A percentile compares a stretch with the other conserved stretches of the same genome.
Evolutionary conservation across 2,888 invertebrate species (phyloP).

Genomic region (Ochropacha duplaris): DNA sequence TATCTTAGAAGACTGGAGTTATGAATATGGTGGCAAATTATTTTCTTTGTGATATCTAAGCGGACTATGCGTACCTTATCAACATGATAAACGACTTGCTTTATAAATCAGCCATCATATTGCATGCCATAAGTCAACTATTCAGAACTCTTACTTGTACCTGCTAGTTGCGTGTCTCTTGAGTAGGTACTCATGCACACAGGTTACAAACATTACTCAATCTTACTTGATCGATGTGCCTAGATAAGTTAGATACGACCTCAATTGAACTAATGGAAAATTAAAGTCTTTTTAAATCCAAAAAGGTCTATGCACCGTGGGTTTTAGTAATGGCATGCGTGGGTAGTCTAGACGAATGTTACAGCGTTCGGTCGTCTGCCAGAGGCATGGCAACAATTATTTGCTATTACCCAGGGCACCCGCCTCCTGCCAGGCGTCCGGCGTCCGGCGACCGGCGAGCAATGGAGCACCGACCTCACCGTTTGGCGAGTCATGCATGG

Average conservation of each 20-base stretch:
- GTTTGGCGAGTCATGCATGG: slow-evolving; percentile 8
- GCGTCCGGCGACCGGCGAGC: slow-evolving; percentile 3
- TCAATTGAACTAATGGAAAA: not conserved
- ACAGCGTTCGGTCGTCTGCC: slow-evolving; percentile 19
- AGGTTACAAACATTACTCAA: not conserved
- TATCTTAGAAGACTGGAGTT: slow-evolving; percentile 5
- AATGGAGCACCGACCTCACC: slow-evolving; percentile 39
- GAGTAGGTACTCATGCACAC: not conserved
- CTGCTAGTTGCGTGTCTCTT: not conserved
- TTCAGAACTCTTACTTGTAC: no score
- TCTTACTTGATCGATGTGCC: not conserved
- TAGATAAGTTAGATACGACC: not conserved
- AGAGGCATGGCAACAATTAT: slow-evolving; percentile 56
- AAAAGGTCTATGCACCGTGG: not conserved
- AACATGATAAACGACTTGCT: not conserved
- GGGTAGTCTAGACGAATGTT: slow-evolving; percentile 34
- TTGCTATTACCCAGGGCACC: slow-evolving; percentile 48
- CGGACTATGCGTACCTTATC: no score
- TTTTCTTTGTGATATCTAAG: not conserved
- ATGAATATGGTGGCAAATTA: not conserved
- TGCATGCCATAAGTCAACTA: not conserved
- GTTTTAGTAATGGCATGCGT: slow-evolving; percentile 29
- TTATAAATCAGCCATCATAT: not conserved
- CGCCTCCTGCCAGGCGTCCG: slow-evolving; percentile 47
- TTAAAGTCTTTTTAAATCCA: not conserved